Evolutionary conservation across 2,888 invertebrate genomes (phyloP).

Genomic region (Eurytoma adleriae): DNA sequence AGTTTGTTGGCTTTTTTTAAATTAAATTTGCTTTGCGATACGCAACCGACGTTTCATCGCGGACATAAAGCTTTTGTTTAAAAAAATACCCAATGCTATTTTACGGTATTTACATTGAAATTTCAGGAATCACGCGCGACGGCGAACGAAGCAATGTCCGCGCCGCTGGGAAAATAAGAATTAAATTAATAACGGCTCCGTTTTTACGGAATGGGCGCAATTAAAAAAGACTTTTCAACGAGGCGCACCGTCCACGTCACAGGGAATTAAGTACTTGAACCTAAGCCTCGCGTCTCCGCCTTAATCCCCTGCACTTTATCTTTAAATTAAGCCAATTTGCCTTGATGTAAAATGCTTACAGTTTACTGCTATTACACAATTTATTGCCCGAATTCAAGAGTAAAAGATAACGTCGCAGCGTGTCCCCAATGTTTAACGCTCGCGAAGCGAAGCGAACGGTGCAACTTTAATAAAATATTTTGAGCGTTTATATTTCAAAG

Average conservation of each 20-base stretch:
- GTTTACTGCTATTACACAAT: not conserved
- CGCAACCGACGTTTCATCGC: too few species aligned
- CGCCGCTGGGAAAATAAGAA: too few species aligned
- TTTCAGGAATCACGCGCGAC: too few species aligned
- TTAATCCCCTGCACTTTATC: conserved; percentile 30
- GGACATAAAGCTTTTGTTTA: too few species aligned
- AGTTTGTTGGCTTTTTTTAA: too few species aligned
- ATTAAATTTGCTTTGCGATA: too few species aligned
- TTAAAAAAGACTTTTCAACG: not conserved
- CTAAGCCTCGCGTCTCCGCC: not conserved
- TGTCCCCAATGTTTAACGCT: not conserved
- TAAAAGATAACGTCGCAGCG: not conserved
- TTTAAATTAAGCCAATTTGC: conserved; percentile 32
- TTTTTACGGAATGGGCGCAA: not conserved
- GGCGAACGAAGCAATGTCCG: too few species aligned
- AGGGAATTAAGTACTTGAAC: conserved; percentile 24
- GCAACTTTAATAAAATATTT: too few species aligned
- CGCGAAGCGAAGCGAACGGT: too few species aligned
- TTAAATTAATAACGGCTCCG: not conserved
- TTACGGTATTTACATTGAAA: too few species aligned
- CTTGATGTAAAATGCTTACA: conserved; percentile 25
- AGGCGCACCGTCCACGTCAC: not conserved
- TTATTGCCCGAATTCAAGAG: not conserved
- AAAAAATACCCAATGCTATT: too few species aligned
- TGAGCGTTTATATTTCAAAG: too few species aligned